These are phyloP conservation scores for Peromyscus aztecus DNA, from an alignment of 2,797 vertebrate genomes.

Conservation along the genomic window DNA sequence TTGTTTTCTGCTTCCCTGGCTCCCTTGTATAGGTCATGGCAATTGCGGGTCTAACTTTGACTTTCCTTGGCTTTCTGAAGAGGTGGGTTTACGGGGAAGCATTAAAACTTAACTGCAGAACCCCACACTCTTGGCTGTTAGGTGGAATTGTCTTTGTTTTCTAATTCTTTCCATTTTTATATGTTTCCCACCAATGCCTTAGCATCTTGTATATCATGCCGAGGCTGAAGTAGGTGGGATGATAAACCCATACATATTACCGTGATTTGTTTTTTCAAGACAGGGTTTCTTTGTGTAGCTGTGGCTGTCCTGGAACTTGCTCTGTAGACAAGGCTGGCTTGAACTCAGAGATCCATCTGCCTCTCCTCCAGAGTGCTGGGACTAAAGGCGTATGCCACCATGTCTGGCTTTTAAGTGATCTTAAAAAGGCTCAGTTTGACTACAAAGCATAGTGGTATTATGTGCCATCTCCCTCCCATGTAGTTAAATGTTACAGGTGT, in stretches of 20 bases:
- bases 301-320: neutral
- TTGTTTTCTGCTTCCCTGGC: neutral
- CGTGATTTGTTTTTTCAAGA: neutral
- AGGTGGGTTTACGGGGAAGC: neutral
- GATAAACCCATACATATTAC: neutral
- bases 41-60: neutral
- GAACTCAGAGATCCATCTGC: neutral
- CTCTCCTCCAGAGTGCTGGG: neutral
- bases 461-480: neutral
- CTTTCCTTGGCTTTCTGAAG: neutral
- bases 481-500: constrained; percentile 7
- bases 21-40: neutral
- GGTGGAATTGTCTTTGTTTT: neutral
- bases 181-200: neutral
- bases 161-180: neutral
- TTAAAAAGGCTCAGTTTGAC: neutral
- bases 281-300: neutral
- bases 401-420: neutral
- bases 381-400: neutral
- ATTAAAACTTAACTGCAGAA: neutral
- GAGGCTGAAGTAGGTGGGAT: neutral
- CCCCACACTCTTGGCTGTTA: neutral
- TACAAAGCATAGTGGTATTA: neutral
- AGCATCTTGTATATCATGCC: neutral
- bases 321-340: neutral